Evolutionary conservation across 2,888 invertebrate species (phyloP), one percentile per base, ranked within the genome.

Genomic region (Drosophila engyochracea): DNA sequence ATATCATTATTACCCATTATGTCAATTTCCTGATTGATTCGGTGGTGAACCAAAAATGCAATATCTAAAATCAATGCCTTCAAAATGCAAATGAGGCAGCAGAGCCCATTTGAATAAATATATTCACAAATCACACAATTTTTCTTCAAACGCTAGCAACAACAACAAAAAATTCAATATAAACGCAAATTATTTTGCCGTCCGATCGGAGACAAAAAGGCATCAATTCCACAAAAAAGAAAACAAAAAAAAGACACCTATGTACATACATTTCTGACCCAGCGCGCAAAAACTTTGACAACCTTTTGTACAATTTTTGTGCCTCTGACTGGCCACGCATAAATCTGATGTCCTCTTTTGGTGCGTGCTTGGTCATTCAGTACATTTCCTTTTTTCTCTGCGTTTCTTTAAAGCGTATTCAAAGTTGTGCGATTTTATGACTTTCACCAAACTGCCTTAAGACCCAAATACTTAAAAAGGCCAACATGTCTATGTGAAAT

Each of bases 181-280:
- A 85, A 74, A 85, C 84, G 87, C 84, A 89, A 85, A 86, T 89
- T 81, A 81, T 83, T 83, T 58, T 69, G 54, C 74, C 73, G 70
- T 67, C 73, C 70, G 30, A 59, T 61, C 55, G 28, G 52, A 44
- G 22, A 41, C 31, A 65, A 58, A 30, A n/a, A 49, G n/a, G 14
- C 51, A 51, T 57, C 4, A 31, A 63, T 33, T 28, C 33, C 60
- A 16, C 16, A 47, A 31, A 9, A 31, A 31, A 31, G 9, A 31
- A 7, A 14, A 6, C 12, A 22, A 7, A 25, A 16, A 7, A 41
- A n/a, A n/a, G n/a, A 30, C 22, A 44, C 30, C 31, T 35, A 44
- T n/a, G 37, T 12, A 64, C 25, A 54, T n/a, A 22, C 25, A 55
- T 1, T 25, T n/a, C 19, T 19, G 19, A 19, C 30, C n/a, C 28